These are phyloP conservation scores for Scomber japonicus DNA, from an alignment of 2,113 vertebrate species.

Conservation along the genomic window DNA sequence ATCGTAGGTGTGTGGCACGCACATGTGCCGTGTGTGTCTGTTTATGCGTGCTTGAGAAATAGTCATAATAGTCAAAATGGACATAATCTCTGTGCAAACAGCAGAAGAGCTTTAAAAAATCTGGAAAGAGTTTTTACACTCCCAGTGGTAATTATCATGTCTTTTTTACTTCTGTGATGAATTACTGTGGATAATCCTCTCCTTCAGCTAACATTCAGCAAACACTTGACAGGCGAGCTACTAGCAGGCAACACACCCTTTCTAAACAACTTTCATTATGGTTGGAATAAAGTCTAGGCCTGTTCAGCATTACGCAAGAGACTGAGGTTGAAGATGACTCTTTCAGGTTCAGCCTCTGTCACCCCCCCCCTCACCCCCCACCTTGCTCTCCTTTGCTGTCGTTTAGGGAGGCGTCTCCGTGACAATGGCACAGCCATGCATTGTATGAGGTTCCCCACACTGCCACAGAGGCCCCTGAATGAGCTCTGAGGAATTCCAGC, in stretches of 20 bases:
- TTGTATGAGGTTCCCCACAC: constrained; percentile 69
- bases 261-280: constrained; percentile 65
- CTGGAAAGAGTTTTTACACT: not conserved
- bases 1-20: constrained; percentile 4
- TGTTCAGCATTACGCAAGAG: constrained; percentile 52
- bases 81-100: constrained; percentile 22
- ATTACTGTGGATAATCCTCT: constrained; percentile 45
- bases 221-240: constrained; percentile 38
- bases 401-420: constrained; percentile 66
- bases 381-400: constrained; percentile 32
- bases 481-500: constrained; percentile 75
- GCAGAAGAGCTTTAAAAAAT: not conserved
- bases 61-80: constrained; percentile 9
- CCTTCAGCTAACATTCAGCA: constrained; percentile 41
- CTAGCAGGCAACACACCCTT: constrained; percentile 60
- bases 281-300: constrained; percentile 26
- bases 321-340: constrained; percentile 37
- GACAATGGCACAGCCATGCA: constrained; percentile 74
- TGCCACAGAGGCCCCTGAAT: constrained; percentile 67
- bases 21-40: constrained; percentile 1
- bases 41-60: constrained; percentile 1
- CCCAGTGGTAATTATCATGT: constrained; percentile 20
- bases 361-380: not conserved
- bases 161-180: constrained; percentile 30
- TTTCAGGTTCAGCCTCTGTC: constrained; percentile 31